Evolutionary conservation across 92 coral and sea anemone species (phyloP), one percentile per base, ranked within the genome.

Genomic region (Phenganax stokvisi): DNA sequence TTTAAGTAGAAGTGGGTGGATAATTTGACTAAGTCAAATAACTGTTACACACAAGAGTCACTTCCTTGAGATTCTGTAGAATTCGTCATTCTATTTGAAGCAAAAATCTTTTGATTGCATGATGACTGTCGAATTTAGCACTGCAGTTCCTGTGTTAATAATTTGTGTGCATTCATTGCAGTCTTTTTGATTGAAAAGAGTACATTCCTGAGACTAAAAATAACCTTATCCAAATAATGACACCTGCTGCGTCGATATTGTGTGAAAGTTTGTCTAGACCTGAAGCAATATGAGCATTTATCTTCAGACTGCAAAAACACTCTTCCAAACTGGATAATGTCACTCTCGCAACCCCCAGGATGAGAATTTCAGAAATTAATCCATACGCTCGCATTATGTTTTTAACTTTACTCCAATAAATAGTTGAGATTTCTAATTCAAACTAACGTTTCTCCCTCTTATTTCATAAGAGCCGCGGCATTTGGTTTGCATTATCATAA

Each of bases 221-320:
- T 68, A 68, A 68, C 73, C 73, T 52, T 37, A 68, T 68, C 12
- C 73, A 68, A 68, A 68, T 68, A 68, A 16, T 30, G 53, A 51
- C 73, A 68, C 73, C 73, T 68, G 73, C 73, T 68, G 73, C 8
- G 70, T n/a, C 9, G 9, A 7, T 64, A 17, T 64, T 9, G 47
- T 37, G 5, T 51, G 54, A 68, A 64, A 68, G 51, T 12, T 68
- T 68, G 73, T 68, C 73, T 68, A 68, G 73, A 68, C 73, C 73
- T 30, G 47, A 6, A 30, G 73, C 53, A 68, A 30, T 37, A 68
- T 68, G 73, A 30, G 53, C 73, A 68, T 68, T 68, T 68, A 68
- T 68, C 53, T 30, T 68, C 73, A 68, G 17, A 68, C 53, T 68
- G 16, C 53, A 68, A 68, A 68, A 68, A 68, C 73, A 68, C 25